These are phyloP conservation scores for Dunckerocampus dactyliophorus DNA, from an alignment of 2,113 vertebrate species.

Conservation along the genomic window DNA sequence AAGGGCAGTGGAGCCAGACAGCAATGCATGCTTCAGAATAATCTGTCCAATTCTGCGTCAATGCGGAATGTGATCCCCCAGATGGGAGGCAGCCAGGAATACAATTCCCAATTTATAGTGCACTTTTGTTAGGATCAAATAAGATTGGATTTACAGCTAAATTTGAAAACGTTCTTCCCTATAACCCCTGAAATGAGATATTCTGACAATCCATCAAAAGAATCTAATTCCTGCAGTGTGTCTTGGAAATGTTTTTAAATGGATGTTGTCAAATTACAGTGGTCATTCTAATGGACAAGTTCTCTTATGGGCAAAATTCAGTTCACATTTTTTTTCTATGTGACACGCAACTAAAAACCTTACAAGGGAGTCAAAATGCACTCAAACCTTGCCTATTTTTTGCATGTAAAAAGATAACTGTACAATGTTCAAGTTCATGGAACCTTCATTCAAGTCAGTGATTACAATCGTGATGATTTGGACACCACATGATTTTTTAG, in stretches of 20 bases:
- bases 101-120: constrained; percentile 42
- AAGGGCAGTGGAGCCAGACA: constrained; percentile 36
- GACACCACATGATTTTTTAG: no score
- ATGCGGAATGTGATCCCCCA: constrained; percentile 32
- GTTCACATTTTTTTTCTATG: background rate
- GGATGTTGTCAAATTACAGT: constrained; percentile 32
- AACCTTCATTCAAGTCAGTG: no score
- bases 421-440: no score
- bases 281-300: constrained; percentile 27
- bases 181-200: constrained; percentile 38
- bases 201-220: constrained; percentile 42
- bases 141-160: constrained; percentile 42
- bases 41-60: constrained; percentile 37
- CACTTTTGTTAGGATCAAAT: constrained; percentile 53
- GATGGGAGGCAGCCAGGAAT: constrained; percentile 44
- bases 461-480: no score
- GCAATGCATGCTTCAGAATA: constrained; percentile 36
- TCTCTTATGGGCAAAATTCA: constrained; percentile 17
- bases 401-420: no score
- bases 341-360: background rate
- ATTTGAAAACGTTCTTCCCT: constrained; percentile 48
- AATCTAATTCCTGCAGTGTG: constrained; percentile 44
- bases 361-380: no score
- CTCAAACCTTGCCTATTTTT: no score
- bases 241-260: constrained; percentile 45